phyloP scores from a whole-genome alignment of 2,113 vertebrate species.

The Cyanistes caeruleus region DNA sequence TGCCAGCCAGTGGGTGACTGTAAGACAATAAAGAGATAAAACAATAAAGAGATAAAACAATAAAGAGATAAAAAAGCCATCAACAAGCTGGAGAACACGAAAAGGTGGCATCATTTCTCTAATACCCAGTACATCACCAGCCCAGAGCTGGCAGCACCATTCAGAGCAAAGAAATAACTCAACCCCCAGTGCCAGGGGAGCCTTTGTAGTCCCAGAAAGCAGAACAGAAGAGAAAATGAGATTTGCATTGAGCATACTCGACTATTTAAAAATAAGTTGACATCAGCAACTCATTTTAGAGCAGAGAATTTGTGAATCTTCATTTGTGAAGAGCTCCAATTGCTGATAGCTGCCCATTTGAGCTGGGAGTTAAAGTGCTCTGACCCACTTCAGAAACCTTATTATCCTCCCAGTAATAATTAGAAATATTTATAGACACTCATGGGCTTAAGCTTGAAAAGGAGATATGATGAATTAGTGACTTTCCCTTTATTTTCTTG shows the following conservation, averaged over 20 bases:
- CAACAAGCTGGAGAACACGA: neutral
- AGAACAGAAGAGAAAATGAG: neutral
- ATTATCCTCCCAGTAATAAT: neutral
- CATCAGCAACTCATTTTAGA: neutral
- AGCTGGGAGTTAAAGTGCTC: neutral
- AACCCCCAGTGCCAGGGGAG: neutral
- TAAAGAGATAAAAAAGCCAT: neutral
- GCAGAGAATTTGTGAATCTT: too few species aligned
- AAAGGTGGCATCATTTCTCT: neutral
- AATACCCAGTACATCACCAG: neutral
- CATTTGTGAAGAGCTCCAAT: neutral
- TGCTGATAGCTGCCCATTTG: neutral
- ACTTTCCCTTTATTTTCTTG: neutral
- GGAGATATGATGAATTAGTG: neutral
- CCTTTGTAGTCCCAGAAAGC: neutral
- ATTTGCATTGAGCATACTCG: neutral
- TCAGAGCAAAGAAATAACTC: neutral
- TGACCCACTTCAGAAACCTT: neutral
- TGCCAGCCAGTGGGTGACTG: neutral
- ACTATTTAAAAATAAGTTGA: neutral
- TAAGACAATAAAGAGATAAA: neutral
- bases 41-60: neutral
- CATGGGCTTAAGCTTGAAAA: neutral
- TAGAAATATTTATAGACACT: neutral
- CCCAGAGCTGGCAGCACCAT: neutral